Evolutionary conservation across 2,113 vertebrate species (phyloP).

Genomic region (Oostethus manadensis): DNA sequence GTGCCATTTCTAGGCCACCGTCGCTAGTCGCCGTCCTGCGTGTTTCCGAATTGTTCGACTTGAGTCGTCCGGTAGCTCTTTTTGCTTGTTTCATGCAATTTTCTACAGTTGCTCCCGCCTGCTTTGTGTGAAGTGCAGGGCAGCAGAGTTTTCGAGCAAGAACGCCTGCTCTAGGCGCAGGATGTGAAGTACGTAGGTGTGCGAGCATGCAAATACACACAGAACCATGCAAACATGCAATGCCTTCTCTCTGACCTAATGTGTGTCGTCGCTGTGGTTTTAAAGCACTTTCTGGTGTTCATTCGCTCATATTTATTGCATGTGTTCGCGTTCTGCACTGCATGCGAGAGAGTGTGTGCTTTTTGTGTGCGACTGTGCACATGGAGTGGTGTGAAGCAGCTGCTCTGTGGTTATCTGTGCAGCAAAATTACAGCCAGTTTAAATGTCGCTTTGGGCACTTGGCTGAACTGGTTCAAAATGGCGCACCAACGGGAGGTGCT

Average conservation of each 20-base stretch:
- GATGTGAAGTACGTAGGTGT: constrained; percentile 35
- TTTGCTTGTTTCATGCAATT: constrained; percentile 41
- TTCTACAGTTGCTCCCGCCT: constrained; percentile 34
- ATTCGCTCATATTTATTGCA: constrained; percentile 17
- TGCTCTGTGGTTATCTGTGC: constrained; percentile 45
- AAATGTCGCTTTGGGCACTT: constrained; percentile 49
- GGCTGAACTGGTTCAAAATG: constrained; percentile 57
- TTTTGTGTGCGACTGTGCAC: constrained; percentile 26
- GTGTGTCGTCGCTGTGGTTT: constrained; percentile 1
- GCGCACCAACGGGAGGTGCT: constrained; percentile 55
- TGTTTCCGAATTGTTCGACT: constrained; percentile 34
- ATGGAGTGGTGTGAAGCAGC: constrained; percentile 50
- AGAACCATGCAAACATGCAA: constrained; percentile 6
- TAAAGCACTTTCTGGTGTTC: constrained; percentile 8
- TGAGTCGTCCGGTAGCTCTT: constrained; percentile 1
- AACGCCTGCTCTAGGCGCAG: constrained; percentile 31
- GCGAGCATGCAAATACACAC: constrained; percentile 15
- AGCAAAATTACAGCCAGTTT: constrained; percentile 38
- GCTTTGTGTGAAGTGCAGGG: constrained; percentile 24
- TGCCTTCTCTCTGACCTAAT: constrained; percentile 5
- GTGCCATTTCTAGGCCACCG: constrained; percentile 25
- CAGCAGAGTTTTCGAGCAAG: constrained; percentile 17
- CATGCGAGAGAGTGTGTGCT: constrained; percentile 11
- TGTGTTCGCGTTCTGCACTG: constrained; percentile 11
- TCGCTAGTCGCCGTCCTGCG: background rate